phyloP scores from a whole-genome alignment of 2,888 invertebrate genomes.

The Heterodera filipjevi region DNA sequence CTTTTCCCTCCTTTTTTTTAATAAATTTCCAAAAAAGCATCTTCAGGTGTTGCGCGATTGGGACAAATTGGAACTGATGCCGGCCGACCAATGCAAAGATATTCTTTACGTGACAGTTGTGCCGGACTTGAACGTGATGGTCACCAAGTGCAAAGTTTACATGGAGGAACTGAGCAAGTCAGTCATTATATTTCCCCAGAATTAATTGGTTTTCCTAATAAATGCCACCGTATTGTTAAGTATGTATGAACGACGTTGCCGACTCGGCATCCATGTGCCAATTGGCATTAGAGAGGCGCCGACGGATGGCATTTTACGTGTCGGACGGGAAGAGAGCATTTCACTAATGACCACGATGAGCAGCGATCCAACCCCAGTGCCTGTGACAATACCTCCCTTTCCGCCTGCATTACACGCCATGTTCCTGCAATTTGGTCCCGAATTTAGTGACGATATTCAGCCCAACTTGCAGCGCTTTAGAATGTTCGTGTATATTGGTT shows the following conservation, averaged over 20 bases:
- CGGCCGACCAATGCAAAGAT: conserved; percentile 90
- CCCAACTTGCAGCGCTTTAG: not conserved
- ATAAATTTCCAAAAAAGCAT: too few relatives aligned
- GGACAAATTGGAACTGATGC: conserved; percentile 92
- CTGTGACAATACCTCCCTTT: not conserved
- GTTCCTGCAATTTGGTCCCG: conserved; percentile 18
- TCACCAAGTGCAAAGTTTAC: conserved; percentile 44
- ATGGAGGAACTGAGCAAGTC: conserved; percentile 50
- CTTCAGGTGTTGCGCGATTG: conserved; percentile 56
- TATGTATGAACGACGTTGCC: conserved; percentile 69
- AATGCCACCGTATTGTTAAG: not conserved
- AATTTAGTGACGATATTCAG: not conserved
- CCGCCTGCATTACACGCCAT: not conserved
- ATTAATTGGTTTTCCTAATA: too few relatives aligned
- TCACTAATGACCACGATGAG: too few relatives aligned
- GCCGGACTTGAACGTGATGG: conserved; percentile 84
- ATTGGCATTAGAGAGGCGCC: conserved; percentile 68
- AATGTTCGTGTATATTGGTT: not conserved
- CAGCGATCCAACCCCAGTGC: not conserved
- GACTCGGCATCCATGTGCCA: conserved; percentile 88
- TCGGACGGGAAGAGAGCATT: conserved; percentile 7
- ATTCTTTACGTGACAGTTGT: conserved; percentile 91
- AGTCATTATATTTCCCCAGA: too few relatives aligned
- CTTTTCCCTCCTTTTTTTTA: too few relatives aligned
- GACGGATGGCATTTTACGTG: conserved; percentile 38